Conservation (phyloP, 2,113 vertebrate species). For the Tragelaphus imberbis region DNA sequence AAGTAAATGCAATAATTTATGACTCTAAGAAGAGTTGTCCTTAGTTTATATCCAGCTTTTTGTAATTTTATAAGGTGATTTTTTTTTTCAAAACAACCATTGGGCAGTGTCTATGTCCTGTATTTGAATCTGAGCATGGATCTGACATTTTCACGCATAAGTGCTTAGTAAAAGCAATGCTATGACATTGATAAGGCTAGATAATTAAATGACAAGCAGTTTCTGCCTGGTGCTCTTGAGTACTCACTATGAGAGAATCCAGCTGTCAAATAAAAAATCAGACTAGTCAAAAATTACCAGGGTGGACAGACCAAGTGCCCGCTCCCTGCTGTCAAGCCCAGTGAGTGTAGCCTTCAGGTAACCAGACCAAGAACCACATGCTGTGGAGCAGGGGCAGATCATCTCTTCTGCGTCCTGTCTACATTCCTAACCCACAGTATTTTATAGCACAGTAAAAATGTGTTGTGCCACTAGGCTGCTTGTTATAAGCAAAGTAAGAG, state of each 20-base stretch:
- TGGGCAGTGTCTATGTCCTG: neutral
- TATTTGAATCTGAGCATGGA: neutral
- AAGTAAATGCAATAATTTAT: neutral
- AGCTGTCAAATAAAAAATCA: neutral
- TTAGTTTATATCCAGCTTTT: neutral
- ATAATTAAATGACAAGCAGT: neutral
- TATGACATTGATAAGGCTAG: neutral
- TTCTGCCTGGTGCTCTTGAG: neutral
- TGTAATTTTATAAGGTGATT: neutral
- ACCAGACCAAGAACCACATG: neutral
- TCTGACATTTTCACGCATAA: neutral
- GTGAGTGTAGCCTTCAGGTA: neutral
- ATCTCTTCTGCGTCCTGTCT: neutral
- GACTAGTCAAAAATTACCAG: neutral
- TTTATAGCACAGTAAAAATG: neutral
- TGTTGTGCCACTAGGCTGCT: neutral
- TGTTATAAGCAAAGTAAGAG: neutral
- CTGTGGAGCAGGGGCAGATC: neutral
- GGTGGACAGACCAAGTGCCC: neutral
- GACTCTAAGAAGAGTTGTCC: neutral
- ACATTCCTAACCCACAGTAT: neutral
- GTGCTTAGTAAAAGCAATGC: neutral
- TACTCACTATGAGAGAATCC: neutral
- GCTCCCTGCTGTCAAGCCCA: neutral
- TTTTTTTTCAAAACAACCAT: neutral